These are phyloP conservation scores for Symphodus melops DNA, from an alignment of 2,113 vertebrate species.

Conservation along the genomic window DNA sequence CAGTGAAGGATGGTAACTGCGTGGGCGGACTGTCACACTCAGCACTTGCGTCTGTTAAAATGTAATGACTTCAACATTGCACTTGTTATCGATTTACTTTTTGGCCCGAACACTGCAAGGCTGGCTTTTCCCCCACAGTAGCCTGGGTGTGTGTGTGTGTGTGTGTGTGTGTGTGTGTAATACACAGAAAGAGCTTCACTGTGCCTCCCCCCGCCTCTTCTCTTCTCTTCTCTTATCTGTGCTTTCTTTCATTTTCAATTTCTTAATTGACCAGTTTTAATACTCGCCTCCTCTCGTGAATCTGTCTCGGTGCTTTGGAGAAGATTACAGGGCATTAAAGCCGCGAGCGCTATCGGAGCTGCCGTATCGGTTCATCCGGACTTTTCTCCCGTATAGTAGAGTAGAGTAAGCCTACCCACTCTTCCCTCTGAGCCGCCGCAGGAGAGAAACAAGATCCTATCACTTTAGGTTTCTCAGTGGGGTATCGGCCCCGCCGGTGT, in stretches of 20 bases:
- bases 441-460: conserved; percentile 51
- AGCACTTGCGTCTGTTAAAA: conserved; percentile 64
- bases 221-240: conserved; percentile 11
- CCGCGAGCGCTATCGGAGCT: conserved; percentile 56
- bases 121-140: conserved; percentile 38
- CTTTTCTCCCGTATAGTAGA: conserved; percentile 38
- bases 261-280: conserved; percentile 66
- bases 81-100: conserved; percentile 59
- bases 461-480: conserved; percentile 36
- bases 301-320: conserved; percentile 48
- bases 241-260: conserved; percentile 47
- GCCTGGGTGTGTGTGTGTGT: too few species aligned
- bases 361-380: conserved; percentile 42
- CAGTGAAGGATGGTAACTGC: conserved; percentile 25
- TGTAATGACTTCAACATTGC: conserved; percentile 62
- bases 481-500: conserved; percentile 9
- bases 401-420: conserved; percentile 11
- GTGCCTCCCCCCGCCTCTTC: conserved; percentile 1
- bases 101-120: conserved; percentile 43
- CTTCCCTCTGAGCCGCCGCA: conserved; percentile 42
- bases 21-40: conserved; percentile 45
- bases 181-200: conserved; percentile 15
- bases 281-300: conserved; percentile 56
- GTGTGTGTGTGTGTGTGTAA: too few species aligned
- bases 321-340: conserved; percentile 72